Base-by-base conservation (phyloP, 2,113 vertebrate species). In the Bubalus kerabau region DNA sequence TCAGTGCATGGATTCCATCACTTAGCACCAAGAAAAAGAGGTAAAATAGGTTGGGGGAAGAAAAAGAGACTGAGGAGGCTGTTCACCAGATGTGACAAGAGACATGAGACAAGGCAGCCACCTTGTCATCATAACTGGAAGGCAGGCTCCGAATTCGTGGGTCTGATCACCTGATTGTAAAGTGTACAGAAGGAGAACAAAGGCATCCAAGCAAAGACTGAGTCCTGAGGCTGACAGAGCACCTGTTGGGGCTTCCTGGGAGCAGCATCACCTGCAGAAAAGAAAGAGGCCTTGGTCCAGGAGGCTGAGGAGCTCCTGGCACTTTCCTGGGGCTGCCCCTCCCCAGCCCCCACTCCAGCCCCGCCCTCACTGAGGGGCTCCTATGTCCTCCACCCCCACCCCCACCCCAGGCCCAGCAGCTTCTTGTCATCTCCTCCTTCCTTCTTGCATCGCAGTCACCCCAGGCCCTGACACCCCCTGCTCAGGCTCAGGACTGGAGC, bases 291-390 rank as follows among this genome's bases (percentile, higher is more conserved):
- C 10, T 48, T 48, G 46, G 46, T 48, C 46, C 46, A 48, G 46
- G 46, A 48, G 46, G 10, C 46, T 48, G 46, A 48, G 46, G 46
- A 48, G 10, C 46, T 48, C 46, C 46, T 48, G 2, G 10, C 46
- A 11, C 2, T 48, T 48, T 48, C 46, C 46, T 48, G 46, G 46
- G 46, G 10, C 46, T 48, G 21, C 21, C 21, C 8, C 8, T 56
- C 56, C 21, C 56, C 0, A 56, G 8, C 7, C 0, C 56, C 7
- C 0, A 6, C 23, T 24, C 1, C 11, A 64, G 30, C 1, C 12
- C 32, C 3, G 2, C 50, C 4, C 14, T 46, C 1, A 19, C 24
- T 0, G 12, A 46, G 36, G 6, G 43, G 19, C 59, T 28, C 2
- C 7, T 6, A 3, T 19, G 56, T 16, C 14, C 24, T 7, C 52